Evolutionary conservation across 2,113 vertebrate genomes (phyloP).

Genomic region (Lophochroa leadbeateri): DNA sequence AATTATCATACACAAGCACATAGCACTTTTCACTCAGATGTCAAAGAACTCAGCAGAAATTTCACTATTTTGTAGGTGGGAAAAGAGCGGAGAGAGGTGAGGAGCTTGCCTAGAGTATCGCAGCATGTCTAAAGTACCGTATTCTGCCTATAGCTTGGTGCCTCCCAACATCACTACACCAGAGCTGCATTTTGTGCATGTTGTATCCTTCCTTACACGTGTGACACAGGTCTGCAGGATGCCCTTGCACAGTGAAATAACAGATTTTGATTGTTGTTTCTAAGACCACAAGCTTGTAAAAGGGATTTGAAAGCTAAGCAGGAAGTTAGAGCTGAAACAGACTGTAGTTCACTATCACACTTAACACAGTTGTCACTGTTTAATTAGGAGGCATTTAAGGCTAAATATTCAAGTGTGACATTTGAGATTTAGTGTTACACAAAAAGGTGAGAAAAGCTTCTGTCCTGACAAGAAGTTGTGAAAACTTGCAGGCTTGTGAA

Average conservation of each 20-base stretch:
- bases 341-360: not conserved
- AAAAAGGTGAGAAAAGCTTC: conserved; percentile 30
- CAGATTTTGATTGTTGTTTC: not conserved
- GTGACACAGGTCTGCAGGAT: not conserved
- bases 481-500: not conserved
- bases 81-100: not conserved
- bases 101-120: not conserved
- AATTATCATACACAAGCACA: not conserved
- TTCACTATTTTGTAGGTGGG: not conserved
- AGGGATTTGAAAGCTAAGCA: not conserved
- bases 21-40: not conserved
- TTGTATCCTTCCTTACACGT: not conserved
- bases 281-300: not conserved
- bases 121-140: not conserved
- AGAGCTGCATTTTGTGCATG: not conserved
- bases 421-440: not conserved
- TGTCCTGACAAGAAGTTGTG: not conserved
- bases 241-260: not conserved
- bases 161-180: not conserved
- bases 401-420: not conserved
- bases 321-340: not conserved
- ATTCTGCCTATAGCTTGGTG: not conserved
- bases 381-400: conserved; percentile 24
- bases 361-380: not conserved
- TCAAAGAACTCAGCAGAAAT: not conserved